Base-by-base conservation (phyloP, 2,888 invertebrate species). In the Conus canariensis region DNA sequence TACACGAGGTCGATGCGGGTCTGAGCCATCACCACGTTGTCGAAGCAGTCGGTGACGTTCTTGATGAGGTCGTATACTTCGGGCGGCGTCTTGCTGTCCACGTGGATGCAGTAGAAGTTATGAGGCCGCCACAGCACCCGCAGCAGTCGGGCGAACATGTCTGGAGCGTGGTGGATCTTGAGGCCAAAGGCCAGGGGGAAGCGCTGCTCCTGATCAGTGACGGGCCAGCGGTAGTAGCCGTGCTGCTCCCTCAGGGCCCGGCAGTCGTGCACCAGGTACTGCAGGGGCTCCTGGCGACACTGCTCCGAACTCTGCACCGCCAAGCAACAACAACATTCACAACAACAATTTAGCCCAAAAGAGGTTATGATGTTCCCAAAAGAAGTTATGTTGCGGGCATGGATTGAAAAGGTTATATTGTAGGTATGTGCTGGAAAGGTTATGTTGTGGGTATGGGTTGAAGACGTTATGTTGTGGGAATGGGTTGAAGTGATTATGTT, bases 71-170 rank as follows among this genome's bases (percentile, higher is more conserved):
- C 85, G 85, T 91, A 94, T 0, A 94, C 89, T 6, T 87, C 88
- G 7, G 74, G 59, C 9, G 90, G 30, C 0, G 95, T 90, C 88
- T 95, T 95, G 60, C 88, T 92, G 90, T 96, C 96, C 7, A 96
- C 94, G 89, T 96, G 95, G n/a, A 96, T 93, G 91, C 96, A 96
- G 92, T 95, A 96, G 59, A 94, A 88, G 90, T 96, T 95, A 83
- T 95, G 95, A 19, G 94, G 94, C 30, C 94, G 88, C 90, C 95
- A 96, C 25, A 96, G 94, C 14, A 93, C 92, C 19, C 95, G 89
- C 59, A 96, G 91, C 16, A 95, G 89, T 22, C 94, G 92, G 88
- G 95, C 95, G 0, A 88, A 56, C 88, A 95, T 95, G 59, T 94
- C 93, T 0, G 93, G 92, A 22, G 90, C 88, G 19, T 91, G 92